A percentile compares a stretch with the other conserved stretches of the same genome.
Conservation (phyloP, 2,888 invertebrate genomes). For the Drosophila mercatorum region DNA sequence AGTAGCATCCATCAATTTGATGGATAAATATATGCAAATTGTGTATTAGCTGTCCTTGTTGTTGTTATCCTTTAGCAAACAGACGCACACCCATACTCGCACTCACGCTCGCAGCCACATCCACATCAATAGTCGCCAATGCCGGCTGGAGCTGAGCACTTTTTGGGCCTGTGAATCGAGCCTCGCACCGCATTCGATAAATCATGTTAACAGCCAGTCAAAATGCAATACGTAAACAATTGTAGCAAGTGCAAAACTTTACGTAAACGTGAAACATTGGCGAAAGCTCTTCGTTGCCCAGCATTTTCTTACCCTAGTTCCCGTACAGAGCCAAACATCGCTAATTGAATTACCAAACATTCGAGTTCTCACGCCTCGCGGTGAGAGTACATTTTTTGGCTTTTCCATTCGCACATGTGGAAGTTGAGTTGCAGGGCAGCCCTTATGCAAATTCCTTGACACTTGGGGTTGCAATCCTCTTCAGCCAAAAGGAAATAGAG, state of each 20-base stretch:
- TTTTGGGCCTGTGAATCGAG: constrained; percentile 44
- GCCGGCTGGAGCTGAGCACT: constrained; percentile 73
- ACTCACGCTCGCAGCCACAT: constrained; percentile 9
- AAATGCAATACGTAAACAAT: constrained; percentile 62
- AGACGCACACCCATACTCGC: constrained; percentile 40
- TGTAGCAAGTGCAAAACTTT: constrained; percentile 23
- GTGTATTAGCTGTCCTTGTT: constrained; percentile 82
- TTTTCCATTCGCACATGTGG: constrained; percentile 16
- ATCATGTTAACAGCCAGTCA: constrained; percentile 77
- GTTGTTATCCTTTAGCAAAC: constrained; percentile 80
- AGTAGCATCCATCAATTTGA: constrained; percentile 85
- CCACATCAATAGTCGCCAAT: constrained; percentile 69
- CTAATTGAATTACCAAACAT: constrained; percentile 52
- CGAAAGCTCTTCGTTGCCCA: background rate
- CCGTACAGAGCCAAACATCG: background rate
- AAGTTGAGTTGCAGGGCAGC: constrained; percentile 34
- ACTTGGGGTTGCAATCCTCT: constrained; percentile 64
- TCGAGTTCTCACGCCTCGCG: constrained; percentile 46
- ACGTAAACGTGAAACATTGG: constrained; percentile 16
- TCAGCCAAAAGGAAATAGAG: constrained; percentile 29
- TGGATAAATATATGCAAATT: constrained; percentile 85
- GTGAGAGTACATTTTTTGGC: constrained; percentile 2
- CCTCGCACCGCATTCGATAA: constrained; percentile 71
- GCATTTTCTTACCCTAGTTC: constrained; percentile 4
- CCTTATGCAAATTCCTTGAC: constrained; percentile 75